Conservation (phyloP, 2,797 vertebrate genomes). For the Eulemur coronatus region DNA sequence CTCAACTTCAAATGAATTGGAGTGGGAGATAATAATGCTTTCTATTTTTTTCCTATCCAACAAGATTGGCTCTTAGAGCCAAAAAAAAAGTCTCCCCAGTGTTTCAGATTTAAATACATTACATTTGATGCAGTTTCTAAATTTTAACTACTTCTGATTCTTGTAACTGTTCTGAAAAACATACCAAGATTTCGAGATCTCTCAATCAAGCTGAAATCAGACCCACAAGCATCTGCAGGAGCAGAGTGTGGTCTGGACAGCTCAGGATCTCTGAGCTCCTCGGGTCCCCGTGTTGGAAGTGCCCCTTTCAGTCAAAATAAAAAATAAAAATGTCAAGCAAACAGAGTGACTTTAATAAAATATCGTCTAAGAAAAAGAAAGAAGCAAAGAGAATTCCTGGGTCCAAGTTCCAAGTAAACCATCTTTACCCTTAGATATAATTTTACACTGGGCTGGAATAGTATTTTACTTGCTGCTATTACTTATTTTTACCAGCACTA, state of each 20-base stretch:
- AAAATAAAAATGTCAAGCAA: neutral
- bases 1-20: conserved; percentile 54
- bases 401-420: neutral
- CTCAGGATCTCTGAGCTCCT: neutral
- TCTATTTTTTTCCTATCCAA: conserved; percentile 42
- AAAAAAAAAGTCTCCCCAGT: neutral
- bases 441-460: neutral
- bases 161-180: conserved; percentile 13
- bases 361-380: neutral
- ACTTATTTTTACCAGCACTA: neutral
- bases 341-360: conserved; percentile 5
- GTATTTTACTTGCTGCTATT: neutral
- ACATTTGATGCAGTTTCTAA: conserved; percentile 28
- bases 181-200: neutral
- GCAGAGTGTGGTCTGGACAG: neutral
- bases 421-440: neutral
- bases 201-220: neutral
- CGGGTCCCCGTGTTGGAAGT: neutral
- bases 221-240: neutral
- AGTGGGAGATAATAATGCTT: conserved; percentile 46
- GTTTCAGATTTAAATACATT: conserved; percentile 55
- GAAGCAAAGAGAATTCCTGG: neutral
- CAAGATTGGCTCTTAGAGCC: conserved; percentile 4
- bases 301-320: neutral
- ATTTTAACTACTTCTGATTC: conserved; percentile 49